Evolutionary conservation across 2,113 vertebrate genomes (phyloP).

Genomic region (Prinia subflava): DNA sequence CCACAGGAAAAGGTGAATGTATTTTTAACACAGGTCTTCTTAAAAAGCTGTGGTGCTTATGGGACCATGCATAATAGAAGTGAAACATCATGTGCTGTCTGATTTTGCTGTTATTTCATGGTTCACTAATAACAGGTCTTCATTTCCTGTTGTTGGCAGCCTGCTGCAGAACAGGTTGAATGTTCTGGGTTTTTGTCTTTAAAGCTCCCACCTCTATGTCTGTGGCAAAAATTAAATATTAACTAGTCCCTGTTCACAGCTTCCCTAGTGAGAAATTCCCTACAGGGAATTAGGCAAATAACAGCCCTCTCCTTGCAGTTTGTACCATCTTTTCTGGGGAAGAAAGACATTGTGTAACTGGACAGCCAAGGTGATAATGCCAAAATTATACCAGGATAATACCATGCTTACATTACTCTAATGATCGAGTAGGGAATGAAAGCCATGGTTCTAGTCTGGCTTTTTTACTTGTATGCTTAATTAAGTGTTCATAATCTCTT

Average conservation of each 20-base stretch:
- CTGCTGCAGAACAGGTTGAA: not conserved
- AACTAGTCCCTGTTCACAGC: not conserved
- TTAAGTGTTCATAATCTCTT: not conserved
- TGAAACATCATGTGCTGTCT: not conserved
- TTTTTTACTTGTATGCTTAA: not conserved
- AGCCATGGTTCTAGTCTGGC: not conserved
- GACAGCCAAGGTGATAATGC: not conserved
- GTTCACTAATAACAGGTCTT: not conserved
- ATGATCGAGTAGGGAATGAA: not conserved
- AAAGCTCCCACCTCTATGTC: not conserved
- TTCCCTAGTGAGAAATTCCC: not conserved
- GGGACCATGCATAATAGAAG: not conserved
- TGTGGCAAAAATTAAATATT: not conserved
- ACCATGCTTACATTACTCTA: not conserved
- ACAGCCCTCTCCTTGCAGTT: not conserved
- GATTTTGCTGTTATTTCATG: not conserved
- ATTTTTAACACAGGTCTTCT: not conserved
- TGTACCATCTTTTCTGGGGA: not conserved
- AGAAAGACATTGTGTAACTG: not conserved
- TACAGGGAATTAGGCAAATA: not conserved
- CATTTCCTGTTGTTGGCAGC: not conserved
- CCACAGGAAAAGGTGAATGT: not conserved
- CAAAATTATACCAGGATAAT: not conserved
- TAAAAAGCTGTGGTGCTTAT: not conserved
- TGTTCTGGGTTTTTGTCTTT: not conserved